These are phyloP conservation scores for Peribatodes rhomboidaria DNA, from an alignment of 2,888 invertebrate genomes.

Conservation along the genomic window DNA sequence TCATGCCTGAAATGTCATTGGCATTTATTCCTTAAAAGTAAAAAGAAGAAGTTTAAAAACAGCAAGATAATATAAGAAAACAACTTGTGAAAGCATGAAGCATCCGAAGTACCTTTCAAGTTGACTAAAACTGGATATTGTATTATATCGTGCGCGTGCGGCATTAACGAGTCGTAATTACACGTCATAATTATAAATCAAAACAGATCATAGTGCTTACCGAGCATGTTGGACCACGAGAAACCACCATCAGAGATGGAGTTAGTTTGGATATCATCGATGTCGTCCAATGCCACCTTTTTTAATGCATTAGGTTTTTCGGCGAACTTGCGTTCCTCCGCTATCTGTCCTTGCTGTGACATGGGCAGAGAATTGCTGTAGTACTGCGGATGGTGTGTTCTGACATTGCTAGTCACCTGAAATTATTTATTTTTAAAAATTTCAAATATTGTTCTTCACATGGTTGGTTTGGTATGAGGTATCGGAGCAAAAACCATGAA, in stretches of 20 bases:
- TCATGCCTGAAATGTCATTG: conserved; percentile 79
- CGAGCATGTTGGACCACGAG: conserved; percentile 95
- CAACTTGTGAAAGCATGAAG: conserved; percentile 17
- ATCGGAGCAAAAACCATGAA: too few species aligned
- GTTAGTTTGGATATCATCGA: conserved; percentile 93
- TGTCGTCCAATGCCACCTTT: conserved; percentile 93
- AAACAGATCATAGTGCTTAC: conserved; percentile 69
- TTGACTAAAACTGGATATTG: neutral
- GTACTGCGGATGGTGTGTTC: conserved; percentile 80
- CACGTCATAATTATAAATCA: conserved; percentile 14
- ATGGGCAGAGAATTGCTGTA: conserved; percentile 79
- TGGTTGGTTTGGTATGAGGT: too few species aligned
- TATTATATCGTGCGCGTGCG: neutral
- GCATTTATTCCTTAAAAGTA: conserved; percentile 38
- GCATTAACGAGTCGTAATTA: neutral
- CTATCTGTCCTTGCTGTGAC: conserved; percentile 70
- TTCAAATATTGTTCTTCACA: too few species aligned
- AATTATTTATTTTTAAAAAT: too few species aligned
- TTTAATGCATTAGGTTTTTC: conserved; percentile 96
- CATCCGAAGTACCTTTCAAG: conserved; percentile 2
- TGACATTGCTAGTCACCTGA: conserved; percentile 79
- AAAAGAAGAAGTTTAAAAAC: conserved; percentile 29
- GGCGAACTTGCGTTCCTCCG: conserved; percentile 92
- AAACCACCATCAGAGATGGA: conserved; percentile 93
- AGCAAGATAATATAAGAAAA: conserved; percentile 15